Conservation (phyloP, 2,797 vertebrate genomes). For the Coluber constrictor region DNA sequence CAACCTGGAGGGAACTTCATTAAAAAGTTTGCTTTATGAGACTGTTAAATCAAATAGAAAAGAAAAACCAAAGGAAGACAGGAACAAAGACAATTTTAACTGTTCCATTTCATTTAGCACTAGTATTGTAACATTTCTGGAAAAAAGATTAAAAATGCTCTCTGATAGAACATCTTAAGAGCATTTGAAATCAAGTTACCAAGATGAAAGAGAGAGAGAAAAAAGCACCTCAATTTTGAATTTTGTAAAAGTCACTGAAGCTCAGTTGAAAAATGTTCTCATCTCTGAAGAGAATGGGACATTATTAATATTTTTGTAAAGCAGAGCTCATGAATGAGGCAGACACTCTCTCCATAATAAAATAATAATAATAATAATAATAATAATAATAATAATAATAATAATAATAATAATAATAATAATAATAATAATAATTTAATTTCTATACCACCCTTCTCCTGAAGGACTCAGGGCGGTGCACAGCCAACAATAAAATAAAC, state of each 20-base stretch:
- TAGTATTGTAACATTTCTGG: slow-evolving; percentile 10
- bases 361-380: no score
- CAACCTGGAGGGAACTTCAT: neutral
- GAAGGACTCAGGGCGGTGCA: no score
- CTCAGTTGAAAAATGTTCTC: slow-evolving; percentile 64
- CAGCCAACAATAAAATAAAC: no score
- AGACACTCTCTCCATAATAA: slow-evolving; percentile 59
- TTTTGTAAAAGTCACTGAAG: slow-evolving; percentile 66
- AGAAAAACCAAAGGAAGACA: neutral
- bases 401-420: no score
- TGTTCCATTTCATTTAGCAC: neutral
- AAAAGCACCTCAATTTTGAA: slow-evolving; percentile 43
- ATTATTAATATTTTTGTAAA: slow-evolving; percentile 71
- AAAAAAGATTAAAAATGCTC: slow-evolving; percentile 46
- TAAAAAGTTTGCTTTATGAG: neutral
- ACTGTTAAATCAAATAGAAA: neutral
- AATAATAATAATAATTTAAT: no score
- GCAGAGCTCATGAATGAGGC: slow-evolving; percentile 55
- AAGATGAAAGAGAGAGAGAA: slow-evolving; percentile 41
- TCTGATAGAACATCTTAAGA: slow-evolving; percentile 33
- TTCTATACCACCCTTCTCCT: no score
- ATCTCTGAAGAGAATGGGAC: slow-evolving; percentile 59
- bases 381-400: no score
- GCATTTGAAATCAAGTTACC: slow-evolving; percentile 29
- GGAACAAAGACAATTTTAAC: neutral